These are phyloP conservation scores for Liolophura sinensis DNA, from an alignment of 1,140 invertebrate genomes.

Conservation along the genomic window DNA sequence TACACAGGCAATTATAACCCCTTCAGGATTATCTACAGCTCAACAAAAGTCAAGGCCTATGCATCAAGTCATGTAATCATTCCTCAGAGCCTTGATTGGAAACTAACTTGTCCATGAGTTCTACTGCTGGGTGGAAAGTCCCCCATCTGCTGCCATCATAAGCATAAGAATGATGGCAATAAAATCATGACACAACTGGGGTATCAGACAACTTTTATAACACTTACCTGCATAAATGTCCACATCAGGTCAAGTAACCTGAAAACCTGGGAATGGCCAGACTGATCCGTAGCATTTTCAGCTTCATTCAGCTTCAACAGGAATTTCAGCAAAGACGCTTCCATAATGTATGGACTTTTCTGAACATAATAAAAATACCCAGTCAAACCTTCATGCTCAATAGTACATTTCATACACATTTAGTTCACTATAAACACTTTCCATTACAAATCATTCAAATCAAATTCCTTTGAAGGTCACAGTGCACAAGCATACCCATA, in stretches of 20 bases:
- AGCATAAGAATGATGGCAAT: conserved; percentile 63
- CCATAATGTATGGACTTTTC: conserved; percentile 50
- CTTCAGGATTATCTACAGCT: too few species aligned
- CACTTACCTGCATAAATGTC: conserved; percentile 67
- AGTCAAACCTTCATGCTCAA: too few species aligned
- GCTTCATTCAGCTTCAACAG: conserved; percentile 29
- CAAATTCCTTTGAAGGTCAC: too few species aligned
- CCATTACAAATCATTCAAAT: too few species aligned
- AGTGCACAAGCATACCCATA: too few species aligned
- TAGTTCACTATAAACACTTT: neutral
- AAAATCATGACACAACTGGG: neutral
- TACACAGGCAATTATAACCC: too few species aligned
- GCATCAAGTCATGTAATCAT: too few species aligned
- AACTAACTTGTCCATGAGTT: too few species aligned
- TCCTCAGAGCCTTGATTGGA: too few species aligned
- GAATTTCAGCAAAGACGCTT: conserved; percentile 42
- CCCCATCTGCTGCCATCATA: conserved; percentile 83
- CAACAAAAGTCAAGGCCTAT: too few species aligned
- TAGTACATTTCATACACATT: too few species aligned
- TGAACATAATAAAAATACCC: conserved; percentile 20
- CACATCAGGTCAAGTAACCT: conserved; percentile 68
- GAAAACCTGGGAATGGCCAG: conserved; percentile 47
- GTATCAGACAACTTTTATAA: conserved; percentile 4
- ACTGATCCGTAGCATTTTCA: conserved; percentile 20
- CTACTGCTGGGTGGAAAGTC: too few species aligned